Evolutionary conservation across 37 sponge, comb jelly and placozoan species (phyloP).

Genomic region (Hormiphora californensis): DNA sequence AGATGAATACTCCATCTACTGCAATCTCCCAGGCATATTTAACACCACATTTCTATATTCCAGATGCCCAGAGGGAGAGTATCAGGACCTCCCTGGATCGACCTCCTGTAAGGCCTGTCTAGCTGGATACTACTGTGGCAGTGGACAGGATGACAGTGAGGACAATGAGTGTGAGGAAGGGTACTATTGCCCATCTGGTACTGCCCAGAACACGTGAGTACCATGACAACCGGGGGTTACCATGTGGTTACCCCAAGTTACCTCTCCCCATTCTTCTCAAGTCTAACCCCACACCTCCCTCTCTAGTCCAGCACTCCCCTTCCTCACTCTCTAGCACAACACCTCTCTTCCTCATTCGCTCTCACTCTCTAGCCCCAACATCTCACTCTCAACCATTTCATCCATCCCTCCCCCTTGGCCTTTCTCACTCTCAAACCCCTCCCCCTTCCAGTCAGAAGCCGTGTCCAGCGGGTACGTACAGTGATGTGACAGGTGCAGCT

Average conservation of each 20-base stretch:
- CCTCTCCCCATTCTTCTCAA: no score
- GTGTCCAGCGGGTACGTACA: slow-evolving; percentile 39
- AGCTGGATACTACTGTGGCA: neutral
- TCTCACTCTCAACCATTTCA: no score
- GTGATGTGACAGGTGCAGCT: neutral
- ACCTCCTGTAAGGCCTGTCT: slow-evolving; percentile 43
- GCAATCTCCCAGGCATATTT: neutral
- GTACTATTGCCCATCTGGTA: neutral
- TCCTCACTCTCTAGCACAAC: no score
- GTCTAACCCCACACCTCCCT: no score
- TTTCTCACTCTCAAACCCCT: no score
- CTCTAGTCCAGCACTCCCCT: no score
- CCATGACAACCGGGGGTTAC: no score
- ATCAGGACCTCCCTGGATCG: slow-evolving; percentile 7
- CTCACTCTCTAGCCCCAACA: no score
- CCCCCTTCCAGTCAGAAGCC: neutral
- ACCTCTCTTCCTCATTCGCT: no score
- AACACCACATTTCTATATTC: neutral
- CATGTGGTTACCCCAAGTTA: no score
- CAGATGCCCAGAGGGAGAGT: slow-evolving; percentile 28
- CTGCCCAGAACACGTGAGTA: neutral
- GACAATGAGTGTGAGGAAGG: slow-evolving; percentile 30
- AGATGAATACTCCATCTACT: neutral
- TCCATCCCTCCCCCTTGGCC: no score
- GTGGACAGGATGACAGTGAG: neutral